Conservation (phyloP, 2,888 invertebrate species). For the Diplazon laetatorius region DNA sequence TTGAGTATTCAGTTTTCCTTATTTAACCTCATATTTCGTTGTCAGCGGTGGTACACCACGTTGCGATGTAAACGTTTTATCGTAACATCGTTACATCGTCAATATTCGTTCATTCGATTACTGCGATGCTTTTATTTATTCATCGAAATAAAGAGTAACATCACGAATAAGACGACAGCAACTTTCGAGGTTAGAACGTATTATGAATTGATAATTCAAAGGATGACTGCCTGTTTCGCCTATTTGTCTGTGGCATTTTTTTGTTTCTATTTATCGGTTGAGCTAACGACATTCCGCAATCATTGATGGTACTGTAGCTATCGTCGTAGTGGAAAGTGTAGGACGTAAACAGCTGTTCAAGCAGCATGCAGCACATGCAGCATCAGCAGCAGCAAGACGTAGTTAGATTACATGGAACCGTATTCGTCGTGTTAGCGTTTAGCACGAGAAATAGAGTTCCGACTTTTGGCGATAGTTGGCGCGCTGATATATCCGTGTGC, state of each 20-base stretch:
- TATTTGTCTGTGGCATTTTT: constrained; percentile 35
- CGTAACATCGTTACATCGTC: constrained; percentile 17
- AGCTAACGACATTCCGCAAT: not conserved
- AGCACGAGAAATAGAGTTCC: too few relatives aligned
- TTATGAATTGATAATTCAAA: constrained; percentile 29
- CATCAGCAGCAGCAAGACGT: too few relatives aligned
- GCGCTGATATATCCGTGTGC: too few relatives aligned
- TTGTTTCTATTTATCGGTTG: constrained; percentile 39
- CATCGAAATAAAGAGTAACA: not conserved
- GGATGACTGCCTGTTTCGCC: constrained; percentile 34
- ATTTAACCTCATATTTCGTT: constrained; percentile 58
- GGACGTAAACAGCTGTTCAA: constrained; percentile 48
- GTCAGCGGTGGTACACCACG: constrained; percentile 28
- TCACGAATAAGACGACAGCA: not conserved
- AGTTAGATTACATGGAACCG: too few relatives aligned
- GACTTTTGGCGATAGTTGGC: too few relatives aligned
- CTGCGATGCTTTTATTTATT: not conserved
- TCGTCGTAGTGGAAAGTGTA: constrained; percentile 5
- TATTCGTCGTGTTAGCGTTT: too few relatives aligned
- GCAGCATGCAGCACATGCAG: too few relatives aligned
- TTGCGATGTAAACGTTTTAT: constrained; percentile 12
- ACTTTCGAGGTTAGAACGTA: not conserved
- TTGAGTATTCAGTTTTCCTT: constrained; percentile 49
- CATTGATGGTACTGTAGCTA: constrained; percentile 4
- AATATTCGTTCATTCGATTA: not conserved